These are phyloP conservation scores for Abrostola triplasia DNA, from an alignment of 2,888 invertebrate species.

Conservation along the genomic window DNA sequence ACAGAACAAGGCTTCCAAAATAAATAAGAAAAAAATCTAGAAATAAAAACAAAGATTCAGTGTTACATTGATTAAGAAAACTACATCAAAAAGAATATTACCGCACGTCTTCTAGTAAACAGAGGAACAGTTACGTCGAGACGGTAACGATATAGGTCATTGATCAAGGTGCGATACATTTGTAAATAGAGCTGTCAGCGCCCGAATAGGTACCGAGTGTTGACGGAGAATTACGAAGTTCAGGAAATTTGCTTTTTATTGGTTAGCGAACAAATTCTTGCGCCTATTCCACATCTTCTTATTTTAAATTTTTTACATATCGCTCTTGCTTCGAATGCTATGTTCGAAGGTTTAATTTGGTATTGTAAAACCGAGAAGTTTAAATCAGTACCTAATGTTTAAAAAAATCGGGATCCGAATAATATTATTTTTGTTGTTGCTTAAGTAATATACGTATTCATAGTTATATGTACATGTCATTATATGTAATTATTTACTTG, in stretches of 20 bases:
- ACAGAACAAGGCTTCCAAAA: too few species aligned
- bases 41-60: background rate
- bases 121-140: conserved; percentile 10
- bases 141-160: conserved; percentile 25
- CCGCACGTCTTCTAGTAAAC: conserved; percentile 17
- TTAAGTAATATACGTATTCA: too few species aligned
- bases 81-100: background rate
- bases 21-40: background rate
- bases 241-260: background rate
- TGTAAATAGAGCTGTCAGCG: conserved; percentile 18
- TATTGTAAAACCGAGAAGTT: too few species aligned
- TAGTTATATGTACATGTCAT: too few species aligned
- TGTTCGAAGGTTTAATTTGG: too few species aligned
- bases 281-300: too few species aligned
- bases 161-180: conserved; percentile 28
- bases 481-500: too few species aligned
- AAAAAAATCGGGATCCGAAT: too few species aligned
- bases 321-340: too few species aligned
- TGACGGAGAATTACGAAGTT: conserved; percentile 5
- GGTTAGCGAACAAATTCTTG: background rate
- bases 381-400: too few species aligned
- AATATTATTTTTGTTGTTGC: too few species aligned
- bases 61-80: background rate
- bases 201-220: conserved; percentile 4
- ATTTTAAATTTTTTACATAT: too few species aligned